Percentiles rank a stretch among this genome's conserved stretches.
Evolutionary conservation across 2,888 invertebrate species (phyloP).

Genomic region (Rhingia rostrata): DNA sequence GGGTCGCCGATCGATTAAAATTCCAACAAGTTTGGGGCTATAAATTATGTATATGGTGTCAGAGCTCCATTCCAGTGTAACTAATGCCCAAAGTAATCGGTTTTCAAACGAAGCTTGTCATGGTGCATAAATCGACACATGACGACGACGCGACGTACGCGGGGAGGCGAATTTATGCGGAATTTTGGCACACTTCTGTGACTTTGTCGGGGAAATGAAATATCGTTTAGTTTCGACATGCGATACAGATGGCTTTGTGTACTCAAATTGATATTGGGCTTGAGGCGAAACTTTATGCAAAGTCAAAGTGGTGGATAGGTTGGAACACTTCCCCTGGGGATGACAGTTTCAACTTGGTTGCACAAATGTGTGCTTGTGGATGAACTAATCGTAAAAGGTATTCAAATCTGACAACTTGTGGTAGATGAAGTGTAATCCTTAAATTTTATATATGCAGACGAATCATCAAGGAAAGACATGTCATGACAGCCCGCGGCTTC

Average conservation of each 20-base stretch:
- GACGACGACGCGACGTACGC: neutral
- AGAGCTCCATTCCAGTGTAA: constrained; percentile 11
- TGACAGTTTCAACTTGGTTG: no score
- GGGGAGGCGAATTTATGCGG: neutral
- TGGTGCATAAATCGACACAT: constrained; percentile 1
- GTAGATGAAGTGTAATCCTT: no score
- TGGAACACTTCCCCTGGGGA: neutral
- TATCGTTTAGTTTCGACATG: constrained; percentile 37
- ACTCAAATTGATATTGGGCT: constrained; percentile 24
- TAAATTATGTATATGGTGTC: constrained; percentile 52
- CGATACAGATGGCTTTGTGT: constrained; percentile 29
- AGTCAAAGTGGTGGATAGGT: constrained; percentile 5
- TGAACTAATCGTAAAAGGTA: neutral
- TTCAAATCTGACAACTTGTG: no score
- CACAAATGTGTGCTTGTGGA: neutral
- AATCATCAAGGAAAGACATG: no score
- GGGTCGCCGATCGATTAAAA: constrained; percentile 49
- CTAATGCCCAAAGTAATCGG: constrained; percentile 1
- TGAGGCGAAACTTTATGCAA: constrained; percentile 7
- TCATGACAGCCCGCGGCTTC: no score
- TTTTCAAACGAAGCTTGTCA: neutral
- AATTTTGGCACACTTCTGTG: constrained; percentile 45
- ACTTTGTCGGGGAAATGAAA: constrained; percentile 32
- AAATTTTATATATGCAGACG: no score
- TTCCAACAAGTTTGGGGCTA: constrained; percentile 44